These are phyloP conservation scores for Rhipidura dahli DNA, from an alignment of 2,113 vertebrate species.

Conservation along the genomic window DNA sequence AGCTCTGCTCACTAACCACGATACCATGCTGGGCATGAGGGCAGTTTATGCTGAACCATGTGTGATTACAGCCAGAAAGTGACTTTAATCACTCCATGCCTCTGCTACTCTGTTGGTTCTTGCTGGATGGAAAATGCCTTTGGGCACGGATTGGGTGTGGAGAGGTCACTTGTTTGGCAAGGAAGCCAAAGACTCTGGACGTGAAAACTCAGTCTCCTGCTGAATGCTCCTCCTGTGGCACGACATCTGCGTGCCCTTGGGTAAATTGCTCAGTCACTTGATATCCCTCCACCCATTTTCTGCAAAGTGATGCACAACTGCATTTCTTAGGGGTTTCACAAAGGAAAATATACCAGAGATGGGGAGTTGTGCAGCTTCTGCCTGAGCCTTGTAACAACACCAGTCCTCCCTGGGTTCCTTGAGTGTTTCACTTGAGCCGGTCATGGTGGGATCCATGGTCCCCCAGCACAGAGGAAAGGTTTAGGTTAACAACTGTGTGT, in stretches of 20 bases:
- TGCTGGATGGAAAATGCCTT: background rate
- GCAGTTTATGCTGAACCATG: background rate
- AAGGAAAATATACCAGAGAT: background rate
- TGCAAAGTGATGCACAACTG: background rate
- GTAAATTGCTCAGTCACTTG: background rate
- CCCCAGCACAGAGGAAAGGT: background rate
- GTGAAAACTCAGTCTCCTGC: background rate
- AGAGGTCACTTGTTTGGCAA: background rate
- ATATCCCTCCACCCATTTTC: fast-evolving
- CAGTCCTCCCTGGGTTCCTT: background rate
- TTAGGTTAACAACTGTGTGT: background rate
- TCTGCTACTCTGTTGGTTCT: background rate
- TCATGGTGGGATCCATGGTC: background rate
- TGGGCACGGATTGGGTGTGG: background rate
- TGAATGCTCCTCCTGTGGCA: background rate
- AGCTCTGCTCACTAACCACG: background rate
- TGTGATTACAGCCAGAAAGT: background rate
- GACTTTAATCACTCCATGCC: background rate
- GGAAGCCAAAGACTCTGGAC: background rate
- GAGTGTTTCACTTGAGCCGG: background rate
- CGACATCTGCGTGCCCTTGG: fast-evolving
- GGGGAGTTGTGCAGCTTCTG: background rate
- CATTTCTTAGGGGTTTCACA: background rate
- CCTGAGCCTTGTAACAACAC: background rate
- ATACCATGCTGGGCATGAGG: fast-evolving